Base-by-base conservation (phyloP, 2,888 invertebrate genomes). In the Caenorhabditis japonica region DNA sequence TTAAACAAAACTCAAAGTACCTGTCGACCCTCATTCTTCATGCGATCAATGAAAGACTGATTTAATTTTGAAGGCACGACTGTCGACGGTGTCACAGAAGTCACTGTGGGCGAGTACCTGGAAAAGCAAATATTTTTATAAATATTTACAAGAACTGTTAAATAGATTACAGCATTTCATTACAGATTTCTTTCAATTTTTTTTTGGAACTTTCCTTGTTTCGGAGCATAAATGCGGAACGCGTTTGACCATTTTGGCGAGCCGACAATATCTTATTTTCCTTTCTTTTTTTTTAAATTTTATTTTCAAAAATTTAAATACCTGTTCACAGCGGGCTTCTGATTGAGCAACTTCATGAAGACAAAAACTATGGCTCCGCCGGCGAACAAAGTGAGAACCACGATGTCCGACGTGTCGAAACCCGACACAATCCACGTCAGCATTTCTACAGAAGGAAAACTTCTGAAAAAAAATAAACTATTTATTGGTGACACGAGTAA, bases 21-120 rank as follows among this genome's bases (percentile, higher is more conserved):
- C 77, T 85, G 84, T 61, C 85, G 74, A 36, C 82, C 78, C 70
- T 86, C 85, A 44, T 77, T 75, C 49, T 81, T 84, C 85, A 86
- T 85, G 15, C 85, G 72, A 53, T 80, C 79, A 41, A 85, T 74
- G 53, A 85, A 84, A 21, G 85, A 82, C 38, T 81, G 77, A 60
- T 76, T 76, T 47, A 61, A 60, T 61, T 78, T 72, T 17, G 59
- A 64, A 44, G 73, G n/a, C n/a, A n/a, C 19, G 23, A 19, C 44
- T 13, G 59, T 27, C 12, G 75, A 62, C 33, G 79, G 64, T n/a
- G 61, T 49, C 10, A 76, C 64, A 3, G 79, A 64, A 15, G 76
- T 70, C 4, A 79, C 74, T 13, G 71, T 76, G 13, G 78, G 78
- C 17, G 78, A 74, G 53, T 77, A 77, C 47, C 77, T 69, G 47